Evolutionary conservation across 1,140 invertebrate genomes (phyloP), one percentile per base, ranked within the genome.

Genomic region (Aricia agestis): DNA sequence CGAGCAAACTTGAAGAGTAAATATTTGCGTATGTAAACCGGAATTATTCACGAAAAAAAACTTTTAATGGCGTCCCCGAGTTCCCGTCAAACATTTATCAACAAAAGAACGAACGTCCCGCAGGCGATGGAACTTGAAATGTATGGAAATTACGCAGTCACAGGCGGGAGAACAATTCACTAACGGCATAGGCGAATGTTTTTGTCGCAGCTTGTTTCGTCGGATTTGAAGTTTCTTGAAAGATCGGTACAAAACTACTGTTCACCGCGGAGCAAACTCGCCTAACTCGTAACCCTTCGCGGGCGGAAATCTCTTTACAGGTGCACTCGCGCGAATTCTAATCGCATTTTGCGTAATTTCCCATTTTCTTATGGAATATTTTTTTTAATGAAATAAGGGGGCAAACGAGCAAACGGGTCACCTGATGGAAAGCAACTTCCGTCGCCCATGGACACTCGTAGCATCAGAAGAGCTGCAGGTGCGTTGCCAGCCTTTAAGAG

Each of bases 1-100:
- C 82, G 77, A 78, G 84, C 81, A 89, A 89, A 91, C 85, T 89
- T 84, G 68, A 84, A 84, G 81, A 89, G 87, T 90, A 91, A 91
- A 91, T 88, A 91, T 91, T 91, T 91, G 89, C 87, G 87, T 89
- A 89, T 91, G 89, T 90, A 91, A 91, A 91, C 89, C 90, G 85
- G 82, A 89, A 89, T 91, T 89, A 91, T 91, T 91, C 89, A 91
- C 89, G 87, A 90, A 91, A 91, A 91, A 76, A 91, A 91, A 91
- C 89, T 91, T 91, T 91, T 91, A 91, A 91, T 91, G 89, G 89
- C 89, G 87, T 91, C 89, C 86, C 87, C 85, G 84, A 90, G 89
- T 89, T 91, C 83, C 89, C 89, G 89, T 91, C 89, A 91, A 91
- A 91, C 89, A 91, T 91, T 91, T 91, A 91, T 91, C 89, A 91